phyloP scores from a whole-genome alignment of 2,888 invertebrate species.

The Nasonovia ribisnigri region DNA sequence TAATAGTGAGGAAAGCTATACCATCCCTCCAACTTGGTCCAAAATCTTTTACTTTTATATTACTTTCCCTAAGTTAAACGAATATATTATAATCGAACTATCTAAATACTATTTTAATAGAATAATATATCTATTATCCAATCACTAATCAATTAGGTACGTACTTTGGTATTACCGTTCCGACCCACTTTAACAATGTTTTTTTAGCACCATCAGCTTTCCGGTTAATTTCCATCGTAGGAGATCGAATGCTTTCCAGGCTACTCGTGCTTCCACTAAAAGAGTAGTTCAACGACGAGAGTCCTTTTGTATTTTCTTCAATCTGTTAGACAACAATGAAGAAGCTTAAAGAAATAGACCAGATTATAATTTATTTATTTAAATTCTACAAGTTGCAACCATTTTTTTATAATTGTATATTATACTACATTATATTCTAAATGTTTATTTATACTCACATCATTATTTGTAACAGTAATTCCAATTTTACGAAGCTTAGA shows the following conservation, averaged over 20 bases:
- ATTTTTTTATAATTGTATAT: background rate
- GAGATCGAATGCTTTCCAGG: conserved; percentile 76
- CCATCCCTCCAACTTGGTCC: conserved; percentile 97
- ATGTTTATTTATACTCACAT: conserved; percentile 42
- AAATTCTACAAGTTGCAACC: background rate
- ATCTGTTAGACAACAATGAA: conserved; percentile 76
- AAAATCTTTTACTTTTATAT: conserved; percentile 92
- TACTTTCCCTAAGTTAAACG: conserved; percentile 78
- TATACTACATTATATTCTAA: background rate
- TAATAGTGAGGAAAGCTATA: conserved; percentile 93
- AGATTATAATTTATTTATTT: background rate
- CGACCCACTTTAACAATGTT: conserved; percentile 93
- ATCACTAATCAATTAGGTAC: conserved; percentile 68
- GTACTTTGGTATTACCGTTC: conserved; percentile 88
- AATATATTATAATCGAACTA: background rate
- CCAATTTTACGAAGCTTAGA: conserved; percentile 61
- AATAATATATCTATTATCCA: background rate
- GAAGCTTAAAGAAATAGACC: background rate
- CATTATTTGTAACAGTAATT: conserved; percentile 52
- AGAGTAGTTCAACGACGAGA: conserved; percentile 86
- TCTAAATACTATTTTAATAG: background rate
- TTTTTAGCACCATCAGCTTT: conserved; percentile 82
- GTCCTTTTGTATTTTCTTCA: conserved; percentile 92
- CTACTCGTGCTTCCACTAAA: conserved; percentile 85
- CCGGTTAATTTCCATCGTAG: conserved; percentile 70